Evolutionary conservation across 2,113 vertebrate species (phyloP), one percentile per base, ranked within the genome.

Genomic region (Daubentonia madagascariensis): DNA sequence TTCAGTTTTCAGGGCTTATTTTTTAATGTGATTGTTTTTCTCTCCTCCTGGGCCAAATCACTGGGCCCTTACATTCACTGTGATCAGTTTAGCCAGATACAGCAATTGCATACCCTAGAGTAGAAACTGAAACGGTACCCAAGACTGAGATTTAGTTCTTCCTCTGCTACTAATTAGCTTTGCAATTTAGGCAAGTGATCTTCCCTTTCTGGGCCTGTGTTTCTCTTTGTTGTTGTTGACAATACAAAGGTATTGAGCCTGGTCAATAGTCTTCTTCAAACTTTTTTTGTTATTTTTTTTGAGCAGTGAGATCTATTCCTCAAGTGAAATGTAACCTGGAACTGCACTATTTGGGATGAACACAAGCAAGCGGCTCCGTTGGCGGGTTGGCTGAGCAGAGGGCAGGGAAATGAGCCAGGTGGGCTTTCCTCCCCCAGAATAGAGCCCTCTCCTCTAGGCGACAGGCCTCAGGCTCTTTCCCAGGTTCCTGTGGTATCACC

Each of bases 51-150:
- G 13, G 54, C 20, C 35, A 43, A n/a, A 45, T 84, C 45, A n/a
- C 1, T 50, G 65, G 18, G 22, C 6, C 1, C 84, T 83, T 79
- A 20, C 40, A 18, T 35, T 13, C 63, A 35, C 48, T 40, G n/a
- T 35, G 48, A 32, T 28, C 32, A 3, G 40, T 35, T 76, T 65
- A 40, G 22, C 13, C 63, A 57, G 63, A 54, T 13, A 45, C 5
- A 3, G 0, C 52, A 45, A n/a, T 20, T 2, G 13, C 0, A 1
- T 22, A 0, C 0, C 65, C 63, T n/a, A 1, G 5, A 48, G 13
- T 12, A 16, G 25, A 92, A 75, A 35, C 13, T 20, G 13, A 32
- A 52, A 67, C 17, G 32, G 1, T 9, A 14, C 5, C 43, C 0
- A 50, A 3, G 43, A 50, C 16, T 2, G 5, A 14, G 11, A 5